phyloP scores from a whole-genome alignment of 2,888 invertebrate species.

The Liodrosophila aerea region DNA sequence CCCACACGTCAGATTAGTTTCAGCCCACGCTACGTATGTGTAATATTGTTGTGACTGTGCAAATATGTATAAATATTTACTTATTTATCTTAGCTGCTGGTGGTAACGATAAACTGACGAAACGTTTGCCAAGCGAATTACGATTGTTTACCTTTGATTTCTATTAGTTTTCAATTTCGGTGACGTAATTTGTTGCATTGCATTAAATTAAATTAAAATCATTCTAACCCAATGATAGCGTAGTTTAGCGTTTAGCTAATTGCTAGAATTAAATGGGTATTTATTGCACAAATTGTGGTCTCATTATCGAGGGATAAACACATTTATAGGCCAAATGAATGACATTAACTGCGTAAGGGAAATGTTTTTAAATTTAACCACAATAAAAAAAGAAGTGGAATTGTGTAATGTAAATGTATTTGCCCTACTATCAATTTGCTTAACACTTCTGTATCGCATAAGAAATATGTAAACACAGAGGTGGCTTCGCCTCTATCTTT shows the following conservation, averaged over 20 bases:
- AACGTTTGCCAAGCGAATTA: slow-evolving; percentile 11
- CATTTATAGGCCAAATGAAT: not conserved
- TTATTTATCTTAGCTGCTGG: slow-evolving; percentile 29
- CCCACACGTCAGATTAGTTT: slow-evolving; percentile 13
- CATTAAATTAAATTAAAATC: slow-evolving; percentile 39
- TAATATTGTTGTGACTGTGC: slow-evolving; percentile 38
- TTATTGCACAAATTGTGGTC: not conserved
- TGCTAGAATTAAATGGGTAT: slow-evolving; percentile 41
- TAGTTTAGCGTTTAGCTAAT: too few species aligned
- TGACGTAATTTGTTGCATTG: slow-evolving; percentile 40
- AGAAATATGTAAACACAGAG: not conserved
- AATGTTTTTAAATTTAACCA: too few species aligned
- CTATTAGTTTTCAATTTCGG: slow-evolving; percentile 30
- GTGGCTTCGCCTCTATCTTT: not conserved
- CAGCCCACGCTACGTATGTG: slow-evolving; percentile 45
- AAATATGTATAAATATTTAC: slow-evolving; percentile 59
- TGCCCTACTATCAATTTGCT: not conserved
- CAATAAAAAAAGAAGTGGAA: not conserved
- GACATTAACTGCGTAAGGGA: not conserved
- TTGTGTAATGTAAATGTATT: not conserved
- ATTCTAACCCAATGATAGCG: slow-evolving; percentile 24
- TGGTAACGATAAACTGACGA: slow-evolving; percentile 8
- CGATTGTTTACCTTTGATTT: slow-evolving; percentile 42
- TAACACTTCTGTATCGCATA: not conserved
- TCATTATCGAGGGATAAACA: not conserved